A percentile compares a stretch with the other conserved stretches of the same genome.
Evolutionary conservation across 2,797 vertebrate species (phyloP).

Genomic region (Sebastes melanostomus): DNA sequence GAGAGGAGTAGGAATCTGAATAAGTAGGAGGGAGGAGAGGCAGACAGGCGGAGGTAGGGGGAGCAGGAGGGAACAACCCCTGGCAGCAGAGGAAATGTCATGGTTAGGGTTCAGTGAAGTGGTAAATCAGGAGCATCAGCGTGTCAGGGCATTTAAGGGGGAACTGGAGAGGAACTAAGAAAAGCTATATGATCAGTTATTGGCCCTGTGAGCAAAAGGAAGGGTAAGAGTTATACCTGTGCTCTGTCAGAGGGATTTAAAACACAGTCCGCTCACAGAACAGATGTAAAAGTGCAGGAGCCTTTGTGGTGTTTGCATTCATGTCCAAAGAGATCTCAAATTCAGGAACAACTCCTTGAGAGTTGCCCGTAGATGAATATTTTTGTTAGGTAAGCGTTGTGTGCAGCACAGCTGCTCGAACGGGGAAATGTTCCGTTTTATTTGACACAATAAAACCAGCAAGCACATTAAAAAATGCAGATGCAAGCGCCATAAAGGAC

Average conservation of each 20-base stretch:
- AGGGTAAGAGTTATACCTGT: conserved; percentile 51
- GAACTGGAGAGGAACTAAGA: conserved; percentile 75
- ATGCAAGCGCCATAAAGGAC: conserved; percentile 24
- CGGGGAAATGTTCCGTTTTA: conserved; percentile 34
- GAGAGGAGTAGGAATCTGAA: conserved; percentile 63
- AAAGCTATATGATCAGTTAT: conserved; percentile 74
- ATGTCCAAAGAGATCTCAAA: conserved; percentile 31
- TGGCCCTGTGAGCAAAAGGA: conserved; percentile 46
- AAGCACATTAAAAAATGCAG: conserved; percentile 46
- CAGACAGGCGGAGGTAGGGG: conserved; percentile 44
- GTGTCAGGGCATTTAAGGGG: conserved; percentile 77
- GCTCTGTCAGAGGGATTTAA: conserved; percentile 51
- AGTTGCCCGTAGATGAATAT: conserved; percentile 38
- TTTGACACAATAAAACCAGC: conserved; percentile 55
- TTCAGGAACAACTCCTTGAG: conserved; percentile 27
- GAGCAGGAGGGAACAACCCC: conserved; percentile 70
- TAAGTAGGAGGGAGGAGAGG: conserved; percentile 65
- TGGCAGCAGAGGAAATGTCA: conserved; percentile 79
- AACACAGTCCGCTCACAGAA: conserved; percentile 14
- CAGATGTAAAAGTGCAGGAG: conserved; percentile 31
- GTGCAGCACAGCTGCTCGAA: conserved; percentile 27
- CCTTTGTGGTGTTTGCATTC: conserved; percentile 22
- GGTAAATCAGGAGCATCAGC: conserved; percentile 80
- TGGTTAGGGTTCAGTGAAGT: conserved; percentile 81
- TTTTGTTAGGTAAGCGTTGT: conserved; percentile 50